Percentiles rank a stretch among this genome's conserved stretches.
Conservation (phyloP, 2,888 invertebrate genomes). For the Drosophila engyochracea region DNA sequence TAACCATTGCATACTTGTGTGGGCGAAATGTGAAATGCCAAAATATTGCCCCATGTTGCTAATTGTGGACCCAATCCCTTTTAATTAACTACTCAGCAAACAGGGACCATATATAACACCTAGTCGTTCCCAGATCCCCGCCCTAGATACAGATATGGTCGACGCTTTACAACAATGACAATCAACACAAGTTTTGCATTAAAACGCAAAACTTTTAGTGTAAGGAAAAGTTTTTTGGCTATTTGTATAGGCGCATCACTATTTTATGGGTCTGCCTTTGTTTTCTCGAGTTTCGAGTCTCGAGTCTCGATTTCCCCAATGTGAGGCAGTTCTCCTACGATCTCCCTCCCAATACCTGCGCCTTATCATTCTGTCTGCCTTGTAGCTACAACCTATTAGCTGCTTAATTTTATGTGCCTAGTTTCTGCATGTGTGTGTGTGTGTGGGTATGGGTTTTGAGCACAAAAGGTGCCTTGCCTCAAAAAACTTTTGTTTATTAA, state of each 20-base stretch:
- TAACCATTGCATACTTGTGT: conserved; percentile 52
- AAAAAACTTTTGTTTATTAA: conserved; percentile 74
- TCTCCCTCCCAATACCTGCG: background rate
- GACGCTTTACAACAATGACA: conserved; percentile 48
- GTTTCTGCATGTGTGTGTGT: conserved; percentile 13
- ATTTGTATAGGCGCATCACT: conserved; percentile 68
- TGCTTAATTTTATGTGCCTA: conserved; percentile 62
- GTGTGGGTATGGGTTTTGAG: conserved; percentile 9
- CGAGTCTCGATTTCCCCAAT: conserved; percentile 40
- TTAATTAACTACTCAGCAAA: conserved; percentile 64
- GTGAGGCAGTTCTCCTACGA: conserved; percentile 3
- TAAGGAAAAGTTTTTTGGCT: conserved; percentile 63
- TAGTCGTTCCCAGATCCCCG: conserved; percentile 32
- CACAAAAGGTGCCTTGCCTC: conserved; percentile 41
- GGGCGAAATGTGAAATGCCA: conserved; percentile 9
- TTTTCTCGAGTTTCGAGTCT: conserved; percentile 7
- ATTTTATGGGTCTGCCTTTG: conserved; percentile 52
- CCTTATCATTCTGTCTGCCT: conserved; percentile 52
- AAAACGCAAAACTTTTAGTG: conserved; percentile 67
- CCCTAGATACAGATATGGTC: conserved; percentile 27
- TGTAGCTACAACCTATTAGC: conserved; percentile 77
- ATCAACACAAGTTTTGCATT: conserved; percentile 76
- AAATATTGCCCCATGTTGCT: conserved; percentile 31
- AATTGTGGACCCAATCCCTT: conserved; percentile 52
- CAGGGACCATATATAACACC: conserved; percentile 45